Evolutionary conservation across 1,140 invertebrate species (phyloP).

Genomic region (Chironomus striatipennis): DNA sequence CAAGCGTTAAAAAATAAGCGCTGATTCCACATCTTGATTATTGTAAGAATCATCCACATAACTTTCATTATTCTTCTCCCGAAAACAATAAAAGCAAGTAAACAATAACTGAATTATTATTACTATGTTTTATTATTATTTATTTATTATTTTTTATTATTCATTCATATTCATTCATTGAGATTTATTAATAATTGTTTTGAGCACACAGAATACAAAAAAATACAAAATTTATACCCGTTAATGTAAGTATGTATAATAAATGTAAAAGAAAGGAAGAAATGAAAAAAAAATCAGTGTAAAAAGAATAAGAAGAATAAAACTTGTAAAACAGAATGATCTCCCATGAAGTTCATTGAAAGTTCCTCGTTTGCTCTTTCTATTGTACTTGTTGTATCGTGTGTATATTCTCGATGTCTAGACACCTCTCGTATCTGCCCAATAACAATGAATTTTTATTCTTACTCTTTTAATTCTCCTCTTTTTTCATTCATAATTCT

Average conservation of each 20-base stretch:
- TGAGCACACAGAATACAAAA: not conserved
- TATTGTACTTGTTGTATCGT: no score
- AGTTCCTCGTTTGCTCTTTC: not conserved
- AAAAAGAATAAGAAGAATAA: not conserved
- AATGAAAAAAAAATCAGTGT: not conserved
- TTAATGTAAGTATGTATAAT: no score
- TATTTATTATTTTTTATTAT: not conserved
- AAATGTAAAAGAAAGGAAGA: no score
- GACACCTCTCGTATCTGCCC: not conserved
- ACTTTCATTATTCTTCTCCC: not conserved
- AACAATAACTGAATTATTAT: not conserved
- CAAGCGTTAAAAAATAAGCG: no score
- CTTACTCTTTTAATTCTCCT: no score
- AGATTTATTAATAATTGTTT: not conserved
- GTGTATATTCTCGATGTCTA: not conserved
- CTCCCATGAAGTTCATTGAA: conserved; percentile 9
- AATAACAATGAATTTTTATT: no score
- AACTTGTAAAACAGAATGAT: conserved; percentile 3
- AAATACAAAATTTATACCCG: not conserved
- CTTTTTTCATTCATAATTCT: no score
- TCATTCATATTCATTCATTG: conserved; percentile 3
- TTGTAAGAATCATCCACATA: no score
- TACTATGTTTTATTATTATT: not conserved
- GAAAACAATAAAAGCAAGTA: not conserved
- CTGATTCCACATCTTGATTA: no score